Percentiles rank a stretch among this genome's conserved stretches.
Evolutionary conservation across 1,140 invertebrate species (phyloP).

Genomic region (Drosophila jambulina): DNA sequence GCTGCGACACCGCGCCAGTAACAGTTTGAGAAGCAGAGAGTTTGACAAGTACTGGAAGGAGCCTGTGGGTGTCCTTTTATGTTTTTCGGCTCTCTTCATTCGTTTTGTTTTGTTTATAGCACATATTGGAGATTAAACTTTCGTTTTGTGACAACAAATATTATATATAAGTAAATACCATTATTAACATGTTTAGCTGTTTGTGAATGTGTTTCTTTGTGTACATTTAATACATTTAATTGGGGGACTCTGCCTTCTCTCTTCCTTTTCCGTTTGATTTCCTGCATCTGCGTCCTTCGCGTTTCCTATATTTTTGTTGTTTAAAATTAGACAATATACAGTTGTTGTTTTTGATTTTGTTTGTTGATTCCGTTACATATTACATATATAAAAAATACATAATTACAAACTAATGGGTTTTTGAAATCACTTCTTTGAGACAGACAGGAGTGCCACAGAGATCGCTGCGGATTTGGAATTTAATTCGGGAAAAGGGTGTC

Average conservation of each 20-base stretch:
- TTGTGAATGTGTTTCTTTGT: slow-evolving; percentile 55
- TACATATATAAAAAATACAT: slow-evolving; percentile 71
- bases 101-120: slow-evolving; percentile 51
- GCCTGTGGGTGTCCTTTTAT: slow-evolving; percentile 22
- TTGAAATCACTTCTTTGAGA: slow-evolving; percentile 75
- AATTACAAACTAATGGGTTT: slow-evolving; percentile 67
- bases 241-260: slow-evolving; percentile 30
- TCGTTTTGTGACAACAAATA: slow-evolving; percentile 65
- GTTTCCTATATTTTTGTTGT: slow-evolving; percentile 32
- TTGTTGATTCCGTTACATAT: slow-evolving; percentile 49
- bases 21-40: slow-evolving; percentile 65
- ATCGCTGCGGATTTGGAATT: not conserved
- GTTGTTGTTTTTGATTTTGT: slow-evolving; percentile 43
- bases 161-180: slow-evolving; percentile 63
- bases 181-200: slow-evolving; percentile 64
- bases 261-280: slow-evolving; percentile 17
- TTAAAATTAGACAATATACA: slow-evolving; percentile 66
- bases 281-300: slow-evolving; percentile 19
- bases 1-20: slow-evolving; percentile 22
- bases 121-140: slow-evolving; percentile 71
- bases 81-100: slow-evolving; percentile 10
- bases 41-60: slow-evolving; percentile 52
- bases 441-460: slow-evolving; percentile 15
- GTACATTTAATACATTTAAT: slow-evolving; percentile 51
- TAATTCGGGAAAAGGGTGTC: too few relatives aligned